Evolutionary conservation across 2,888 invertebrate species (phyloP).

Genomic region (Drosophila meridionalis): DNA sequence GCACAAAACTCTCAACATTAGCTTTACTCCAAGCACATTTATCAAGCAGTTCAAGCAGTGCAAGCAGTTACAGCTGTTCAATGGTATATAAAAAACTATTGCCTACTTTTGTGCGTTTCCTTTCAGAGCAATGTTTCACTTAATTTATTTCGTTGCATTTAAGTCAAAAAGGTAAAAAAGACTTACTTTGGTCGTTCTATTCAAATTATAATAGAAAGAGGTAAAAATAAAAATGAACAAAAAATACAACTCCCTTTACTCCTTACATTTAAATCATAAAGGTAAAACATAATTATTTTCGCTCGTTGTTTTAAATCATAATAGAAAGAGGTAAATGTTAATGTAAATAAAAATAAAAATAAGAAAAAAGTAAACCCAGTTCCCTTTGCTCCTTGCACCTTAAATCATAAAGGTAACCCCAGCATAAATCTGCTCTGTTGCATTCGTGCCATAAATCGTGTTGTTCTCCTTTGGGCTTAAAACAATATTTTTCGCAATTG

Average conservation of each 20-base stretch:
- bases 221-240: no score
- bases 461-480: slow-evolving; percentile 12
- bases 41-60: neutral
- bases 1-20: no score
- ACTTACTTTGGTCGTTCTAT: no score
- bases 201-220: no score
- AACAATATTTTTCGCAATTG: slow-evolving; percentile 86
- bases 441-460: neutral
- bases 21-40: neutral
- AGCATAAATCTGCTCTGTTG: neutral
- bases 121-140: neutral
- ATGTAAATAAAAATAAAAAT: no score
- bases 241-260: no score
- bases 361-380: neutral
- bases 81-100: slow-evolving; percentile 86
- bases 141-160: neutral
- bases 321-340: no score
- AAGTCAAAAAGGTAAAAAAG: no score
- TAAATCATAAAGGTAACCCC: slow-evolving; percentile 7
- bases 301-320: no score
- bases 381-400: neutral
- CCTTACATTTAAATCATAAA: neutral
- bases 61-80: neutral
- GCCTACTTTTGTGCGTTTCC: slow-evolving; percentile 14
- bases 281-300: no score